Base-by-base conservation (phyloP, 1,140 invertebrate species). In the Oreohelix idahoensis region DNA sequence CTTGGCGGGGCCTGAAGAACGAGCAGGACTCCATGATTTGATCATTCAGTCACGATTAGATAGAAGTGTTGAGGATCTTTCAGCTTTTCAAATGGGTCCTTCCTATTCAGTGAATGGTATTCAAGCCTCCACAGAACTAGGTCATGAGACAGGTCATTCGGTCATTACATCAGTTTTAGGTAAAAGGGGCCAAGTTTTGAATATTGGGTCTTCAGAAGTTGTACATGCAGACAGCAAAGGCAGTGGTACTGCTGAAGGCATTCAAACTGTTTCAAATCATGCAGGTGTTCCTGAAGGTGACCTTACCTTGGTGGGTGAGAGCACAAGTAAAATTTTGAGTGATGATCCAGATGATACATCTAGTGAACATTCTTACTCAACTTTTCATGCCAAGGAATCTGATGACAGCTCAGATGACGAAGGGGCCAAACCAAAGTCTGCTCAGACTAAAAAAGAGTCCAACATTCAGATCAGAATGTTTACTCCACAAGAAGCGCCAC, bases 391-490 rank as follows among this genome's bases (percentile, higher is more conserved):
- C 23, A 89, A 89, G 70, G 85, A 85, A 74, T 84, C 84, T 29
- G 85, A 87, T 58, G 79, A 83, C 1, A 85, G 83, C 26, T 85
- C 86, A 8, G 90, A 91, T 35, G 88, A 88, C 11, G 88, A 88
- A 17, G 83, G 84, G 39, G 78, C 77, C 38, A 73, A 85, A 49
- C 80, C 77, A 38, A 82, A 74, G 51, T 13, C 26, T 58, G 5
- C n/a, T 15, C 83, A 88, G 49, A 81, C 39, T 32, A 51, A 81
- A 53, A 86, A 86, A 42, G 86, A 89, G 51, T 84, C 88, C 20
- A 87, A 89, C 83, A 89, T 91, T 58, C 89, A 88, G 11, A 88
- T 91, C 17, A 83, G 89, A 80, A 88, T 87, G 87, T 87, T 91
- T 10, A 86, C 87, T 5, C 89, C 90, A 42, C 86, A 87, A 32